Evolutionary conservation across 2,113 vertebrate genomes (phyloP).

Genomic region (Penelope pileata): DNA sequence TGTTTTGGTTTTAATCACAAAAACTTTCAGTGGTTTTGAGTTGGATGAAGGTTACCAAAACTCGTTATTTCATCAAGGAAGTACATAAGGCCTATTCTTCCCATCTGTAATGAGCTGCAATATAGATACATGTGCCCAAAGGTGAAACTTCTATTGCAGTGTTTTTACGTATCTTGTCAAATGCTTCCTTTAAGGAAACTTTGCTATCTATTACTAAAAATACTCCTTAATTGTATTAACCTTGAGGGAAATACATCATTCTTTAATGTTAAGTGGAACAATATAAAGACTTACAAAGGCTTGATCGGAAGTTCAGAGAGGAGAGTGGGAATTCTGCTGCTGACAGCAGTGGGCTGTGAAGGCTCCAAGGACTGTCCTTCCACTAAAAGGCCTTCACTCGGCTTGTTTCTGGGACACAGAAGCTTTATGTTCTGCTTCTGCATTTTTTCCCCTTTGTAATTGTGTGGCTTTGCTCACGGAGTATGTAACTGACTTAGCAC

Average conservation of each 20-base stretch:
- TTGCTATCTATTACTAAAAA: constrained; percentile 19
- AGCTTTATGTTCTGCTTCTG: constrained; percentile 34
- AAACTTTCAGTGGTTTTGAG: neutral
- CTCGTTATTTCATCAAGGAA: neutral
- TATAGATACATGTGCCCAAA: neutral
- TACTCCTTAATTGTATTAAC: neutral
- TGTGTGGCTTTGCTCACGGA: neutral
- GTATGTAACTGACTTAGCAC: constrained; percentile 1
- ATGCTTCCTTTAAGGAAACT: neutral
- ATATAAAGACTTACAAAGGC: neutral
- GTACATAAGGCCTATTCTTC: neutral
- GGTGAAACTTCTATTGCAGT: neutral
- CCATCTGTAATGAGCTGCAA: neutral
- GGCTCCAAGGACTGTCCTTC: constrained; percentile 26
- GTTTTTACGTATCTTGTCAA: neutral
- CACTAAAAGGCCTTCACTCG: constrained; percentile 12
- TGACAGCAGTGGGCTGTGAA: neutral
- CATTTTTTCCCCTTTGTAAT: neutral
- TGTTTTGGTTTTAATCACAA: neutral
- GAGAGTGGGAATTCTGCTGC: neutral
- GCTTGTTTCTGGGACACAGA: constrained; percentile 41
- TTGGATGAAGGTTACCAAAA: neutral
- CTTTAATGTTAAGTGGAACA: neutral
- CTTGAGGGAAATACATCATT: neutral
- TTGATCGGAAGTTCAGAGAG: neutral